A percentile compares a stretch with the other conserved stretches of the same genome.
Conservation (phyloP, 2,888 invertebrate genomes). For the Lepidochrysops patricia region DNA sequence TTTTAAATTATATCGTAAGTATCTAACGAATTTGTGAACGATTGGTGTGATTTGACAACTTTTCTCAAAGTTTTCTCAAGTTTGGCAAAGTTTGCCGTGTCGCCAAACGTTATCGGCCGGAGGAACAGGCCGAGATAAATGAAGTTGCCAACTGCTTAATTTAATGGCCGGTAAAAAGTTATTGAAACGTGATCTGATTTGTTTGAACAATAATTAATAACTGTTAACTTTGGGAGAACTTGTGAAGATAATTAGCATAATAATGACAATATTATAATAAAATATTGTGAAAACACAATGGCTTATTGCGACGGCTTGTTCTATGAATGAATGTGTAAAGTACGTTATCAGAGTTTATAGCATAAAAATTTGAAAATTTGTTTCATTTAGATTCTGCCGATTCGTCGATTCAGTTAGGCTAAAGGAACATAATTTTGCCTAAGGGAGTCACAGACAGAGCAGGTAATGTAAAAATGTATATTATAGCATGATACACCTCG, state of each 20-base stretch:
- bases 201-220: conserved; percentile 10
- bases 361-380: too few species aligned
- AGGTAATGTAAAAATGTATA: too few species aligned
- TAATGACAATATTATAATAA: neutral
- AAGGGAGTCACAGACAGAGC: too few species aligned
- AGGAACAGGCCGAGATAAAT: conserved; percentile 71
- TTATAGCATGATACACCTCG: too few species aligned
- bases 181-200: conserved; percentile 53
- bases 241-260: neutral
- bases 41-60: conserved; percentile 68
- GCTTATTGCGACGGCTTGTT: too few species aligned
- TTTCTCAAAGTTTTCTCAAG: conserved; percentile 52
- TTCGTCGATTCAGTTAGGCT: too few species aligned
- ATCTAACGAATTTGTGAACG: conserved; percentile 62
- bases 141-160: conserved; percentile 70
- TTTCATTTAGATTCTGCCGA: too few species aligned
- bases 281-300: neutral
- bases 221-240: neutral
- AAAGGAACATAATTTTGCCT: too few species aligned
- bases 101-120: conserved; percentile 63
- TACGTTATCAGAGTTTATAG: too few species aligned
- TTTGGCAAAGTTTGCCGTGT: conserved; percentile 56
- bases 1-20: conserved; percentile 60
- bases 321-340: too few species aligned
- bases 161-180: conserved; percentile 66